phyloP scores from a whole-genome alignment of 2,797 vertebrate genomes.

The Euthynnus affinis region DNA sequence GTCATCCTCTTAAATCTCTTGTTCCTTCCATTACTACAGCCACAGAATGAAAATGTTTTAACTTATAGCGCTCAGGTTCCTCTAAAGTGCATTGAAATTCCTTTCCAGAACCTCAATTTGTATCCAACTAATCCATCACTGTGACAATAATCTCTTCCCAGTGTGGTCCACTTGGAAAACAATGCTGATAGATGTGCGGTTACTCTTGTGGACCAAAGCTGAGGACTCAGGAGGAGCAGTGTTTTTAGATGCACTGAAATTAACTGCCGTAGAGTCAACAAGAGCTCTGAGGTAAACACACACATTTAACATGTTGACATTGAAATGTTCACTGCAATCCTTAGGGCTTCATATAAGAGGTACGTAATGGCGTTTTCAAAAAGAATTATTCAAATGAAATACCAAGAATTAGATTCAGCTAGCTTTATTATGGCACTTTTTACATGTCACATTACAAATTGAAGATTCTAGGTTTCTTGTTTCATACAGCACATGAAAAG shows the following conservation, averaged over 20 bases:
- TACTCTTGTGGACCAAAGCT: slow-evolving; percentile 19
- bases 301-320: slow-evolving; percentile 14
- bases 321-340: not conserved
- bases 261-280: not conserved
- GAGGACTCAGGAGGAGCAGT: slow-evolving; percentile 3
- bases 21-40: not conserved
- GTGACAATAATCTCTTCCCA: slow-evolving; percentile 38
- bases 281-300: slow-evolving; percentile 16
- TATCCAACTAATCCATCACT: slow-evolving; percentile 25
- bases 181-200: not conserved
- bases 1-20: not conserved
- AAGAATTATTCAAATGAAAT: not conserved
- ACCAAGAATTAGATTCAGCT: slow-evolving; percentile 43
- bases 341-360: not conserved
- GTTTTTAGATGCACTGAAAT: slow-evolving; percentile 11
- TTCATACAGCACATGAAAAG: slow-evolving; percentile 61
- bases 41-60: slow-evolving; percentile 6
- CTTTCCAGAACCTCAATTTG: not conserved
- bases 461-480: slow-evolving; percentile 69
- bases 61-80: not conserved
- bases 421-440: slow-evolving; percentile 85
- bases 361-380: not conserved
- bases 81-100: slow-evolving; percentile 10
- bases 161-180: slow-evolving; percentile 9
- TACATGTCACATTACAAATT: slow-evolving; percentile 81